Percentiles rank a stretch among this genome's conserved stretches.
phyloP scores from a whole-genome alignment of 2,797 vertebrate genomes.

The Choloepus didactylus region DNA sequence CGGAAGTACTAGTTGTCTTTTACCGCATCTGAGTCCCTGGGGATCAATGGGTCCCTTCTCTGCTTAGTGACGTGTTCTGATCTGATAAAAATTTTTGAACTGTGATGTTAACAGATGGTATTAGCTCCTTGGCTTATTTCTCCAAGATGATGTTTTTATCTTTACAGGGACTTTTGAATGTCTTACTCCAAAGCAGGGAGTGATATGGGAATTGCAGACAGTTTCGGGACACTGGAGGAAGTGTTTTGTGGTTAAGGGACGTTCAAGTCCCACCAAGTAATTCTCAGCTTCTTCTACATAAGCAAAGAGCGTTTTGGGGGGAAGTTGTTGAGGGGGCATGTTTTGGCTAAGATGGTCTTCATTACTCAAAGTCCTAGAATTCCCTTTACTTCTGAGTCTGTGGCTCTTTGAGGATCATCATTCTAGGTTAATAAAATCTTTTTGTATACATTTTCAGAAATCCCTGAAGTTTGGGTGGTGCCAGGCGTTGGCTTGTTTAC shows the following conservation, averaged over 20 bases:
- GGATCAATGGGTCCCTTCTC: not conserved
- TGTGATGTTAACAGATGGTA: not conserved
- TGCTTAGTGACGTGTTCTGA: not conserved
- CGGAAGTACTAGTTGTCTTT: not conserved
- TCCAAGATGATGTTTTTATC: not conserved
- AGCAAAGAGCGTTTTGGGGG: not conserved
- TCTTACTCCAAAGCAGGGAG: not conserved
- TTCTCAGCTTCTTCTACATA: not conserved
- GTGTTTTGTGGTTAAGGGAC: not conserved
- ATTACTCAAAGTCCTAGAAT: not conserved
- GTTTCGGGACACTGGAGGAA: not conserved
- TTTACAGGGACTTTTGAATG: not conserved
- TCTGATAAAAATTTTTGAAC: not conserved
- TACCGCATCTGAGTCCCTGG: not conserved
- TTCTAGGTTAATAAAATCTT: slow-evolving; percentile 20
- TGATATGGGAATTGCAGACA: slow-evolving; percentile 21
- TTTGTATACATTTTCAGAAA: slow-evolving; percentile 51
- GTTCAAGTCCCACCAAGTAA: not conserved
- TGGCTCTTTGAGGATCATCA: not conserved
- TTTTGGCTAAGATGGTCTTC: not conserved
- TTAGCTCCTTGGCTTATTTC: slow-evolving; percentile 49
- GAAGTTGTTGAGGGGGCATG: not conserved
- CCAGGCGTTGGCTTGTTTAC: not conserved
- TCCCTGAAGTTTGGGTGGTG: slow-evolving; percentile 24
- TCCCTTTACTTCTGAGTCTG: not conserved